Evolutionary conservation across 1,140 invertebrate genomes (phyloP), one percentile per base, ranked within the genome.

Genomic region (Whitmania pigra): DNA sequence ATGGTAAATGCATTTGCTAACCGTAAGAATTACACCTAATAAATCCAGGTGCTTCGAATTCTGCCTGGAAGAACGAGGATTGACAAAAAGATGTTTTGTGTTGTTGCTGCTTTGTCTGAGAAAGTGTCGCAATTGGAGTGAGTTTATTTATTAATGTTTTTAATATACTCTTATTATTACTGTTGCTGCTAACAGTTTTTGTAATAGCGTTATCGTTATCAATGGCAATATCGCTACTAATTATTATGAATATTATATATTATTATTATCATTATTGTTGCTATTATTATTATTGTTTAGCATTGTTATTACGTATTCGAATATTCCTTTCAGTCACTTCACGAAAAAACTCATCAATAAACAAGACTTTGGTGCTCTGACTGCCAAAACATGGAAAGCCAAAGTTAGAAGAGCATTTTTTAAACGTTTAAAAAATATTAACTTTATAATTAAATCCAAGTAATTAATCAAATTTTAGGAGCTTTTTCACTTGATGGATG

Each of bases 121-220:
- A 80, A 80, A 76, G 78, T 82, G 20, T 77, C 77, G 11, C 79
- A 81, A 70, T 74, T 81, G 55, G 79, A 82, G 81, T 82, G 76
- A 78, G 80, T 78, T 36, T 54, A n/a, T 22, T 43, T 43, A 13
- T 43, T 43, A 13, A 6, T 43, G 40, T 43, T 43, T 5, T 43
- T 43, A 13, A 6, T 43, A 43, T 43, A 43, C 40, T 43, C 5
- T 43, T 43, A 43, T 6, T 13, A 43, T 43, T 13, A 13, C 5
- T 43, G 40, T 43, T 43, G 40, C 40, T 13, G 5, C 13, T 43
- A 43, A 43, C 13, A 43, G 13, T 13, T 43, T 43, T 13, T 13
- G 13, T 43, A n/a, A n/a, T n/a, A n/a, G n/a, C n/a, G n/a, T n/a
- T n/a, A n/a, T n/a, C n/a, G n/a, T n/a, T n/a, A n/a, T n/a, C n/a